Percentiles rank a stretch among this genome's conserved stretches.
Evolutionary conservation across 2,113 vertebrate species (phyloP).

Genomic region (Electrona antarctica): DNA sequence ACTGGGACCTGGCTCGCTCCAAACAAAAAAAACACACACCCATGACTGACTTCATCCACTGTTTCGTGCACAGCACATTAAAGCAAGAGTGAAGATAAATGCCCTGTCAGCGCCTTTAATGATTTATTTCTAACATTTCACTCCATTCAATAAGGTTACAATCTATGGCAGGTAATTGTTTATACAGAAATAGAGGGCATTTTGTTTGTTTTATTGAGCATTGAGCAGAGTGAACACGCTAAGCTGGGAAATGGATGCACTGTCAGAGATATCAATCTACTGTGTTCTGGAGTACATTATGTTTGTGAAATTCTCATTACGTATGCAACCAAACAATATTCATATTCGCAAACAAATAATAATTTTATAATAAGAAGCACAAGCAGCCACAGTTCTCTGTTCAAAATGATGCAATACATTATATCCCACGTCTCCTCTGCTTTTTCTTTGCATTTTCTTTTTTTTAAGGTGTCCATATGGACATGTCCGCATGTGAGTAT

Average conservation of each 20-base stretch:
- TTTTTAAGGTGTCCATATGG: conserved; percentile 25
- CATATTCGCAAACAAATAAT: not conserved
- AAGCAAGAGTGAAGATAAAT: conserved; percentile 79
- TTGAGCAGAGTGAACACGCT: conserved; percentile 58
- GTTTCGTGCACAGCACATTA: conserved; percentile 73
- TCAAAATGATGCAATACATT: not conserved
- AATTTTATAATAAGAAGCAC: not conserved
- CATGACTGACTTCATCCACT: conserved; percentile 71
- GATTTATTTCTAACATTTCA: conserved; percentile 79
- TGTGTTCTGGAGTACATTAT: conserved; percentile 17
- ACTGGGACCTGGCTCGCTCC: conserved; percentile 46
- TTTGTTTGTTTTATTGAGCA: conserved; percentile 73
- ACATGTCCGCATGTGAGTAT: conserved; percentile 21
- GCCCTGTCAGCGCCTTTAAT: conserved; percentile 78
- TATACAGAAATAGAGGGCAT: conserved; percentile 64
- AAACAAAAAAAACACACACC: conserved; percentile 42
- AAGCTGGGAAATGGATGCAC: conserved; percentile 53
- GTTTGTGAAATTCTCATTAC: conserved; percentile 20
- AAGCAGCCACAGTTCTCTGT: not conserved
- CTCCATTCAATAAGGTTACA: conserved; percentile 74
- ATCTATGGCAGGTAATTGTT: conserved; percentile 77
- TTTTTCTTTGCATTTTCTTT: not conserved
- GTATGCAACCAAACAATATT: conserved; percentile 20
- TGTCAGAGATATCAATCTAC: conserved; percentile 60
- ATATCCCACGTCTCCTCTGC: not conserved